Evolutionary conservation across 2,113 vertebrate species (phyloP), one percentile per base, ranked within the genome.

Genomic region (Hydrochoerus hydrochaeris): DNA sequence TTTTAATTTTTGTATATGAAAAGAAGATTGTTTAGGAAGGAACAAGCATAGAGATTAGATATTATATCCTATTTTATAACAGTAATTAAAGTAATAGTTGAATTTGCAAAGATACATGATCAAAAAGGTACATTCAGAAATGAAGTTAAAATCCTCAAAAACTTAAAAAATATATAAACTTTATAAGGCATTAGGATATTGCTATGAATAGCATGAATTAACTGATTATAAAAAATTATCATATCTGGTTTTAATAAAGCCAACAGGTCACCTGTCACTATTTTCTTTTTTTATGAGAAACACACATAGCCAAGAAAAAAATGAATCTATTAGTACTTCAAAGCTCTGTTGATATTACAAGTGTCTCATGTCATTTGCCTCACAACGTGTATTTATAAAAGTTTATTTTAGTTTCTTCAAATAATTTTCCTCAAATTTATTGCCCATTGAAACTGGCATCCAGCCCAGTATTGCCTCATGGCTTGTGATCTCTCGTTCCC

Each of bases 11-110:
- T 95, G 22, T 84, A 71, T 92, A 97, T 58, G 16, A 92, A 91
- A 46, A 92, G 85, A 97, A 83, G 65, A 95, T 89, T 96, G 22
- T 96, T 97, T 97, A 97, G 49, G 57, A 95, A 91, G 32, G 24
- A 94, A 19, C 85, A 95, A 94, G 60, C 46, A 44, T 85, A 62
- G 90, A 91, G 75, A 81, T 54, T 89, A 93, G 65, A 88, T 52
- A 96, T 91, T 94, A 75, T 54, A 97, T 91, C 22, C 17, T 54
- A 78, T 91, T 97, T 77, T 88, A 93, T 69, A 77, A 67, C 38
- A 93, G 95, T 95, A 95, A 91, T 95, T 89, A 95, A 93, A 41
- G 71, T 28, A 81, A n/a, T 80, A 44, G 82, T 83, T 95, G 38
- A 83, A 94, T 86, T 92, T 92, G 90, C 78, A 75, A 5, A 86